Conservation (phyloP, 2,888 invertebrate genomes). For the Tenthredo livida region DNA sequence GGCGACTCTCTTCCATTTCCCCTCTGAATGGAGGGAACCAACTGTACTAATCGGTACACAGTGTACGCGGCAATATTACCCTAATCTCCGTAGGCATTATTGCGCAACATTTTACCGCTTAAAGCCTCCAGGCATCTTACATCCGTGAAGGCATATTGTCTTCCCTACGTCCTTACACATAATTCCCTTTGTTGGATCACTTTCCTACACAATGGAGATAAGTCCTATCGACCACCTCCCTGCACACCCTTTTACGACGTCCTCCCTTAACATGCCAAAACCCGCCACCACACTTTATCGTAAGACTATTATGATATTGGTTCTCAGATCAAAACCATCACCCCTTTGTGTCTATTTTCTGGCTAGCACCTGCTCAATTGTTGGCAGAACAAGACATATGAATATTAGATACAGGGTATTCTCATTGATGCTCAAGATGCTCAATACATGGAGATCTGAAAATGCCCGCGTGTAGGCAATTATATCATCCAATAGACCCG, state of each 20-base stretch:
- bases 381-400: not conserved
- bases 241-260: not conserved
- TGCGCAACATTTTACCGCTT: slow-evolving; percentile 52
- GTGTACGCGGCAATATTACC: slow-evolving; percentile 54
- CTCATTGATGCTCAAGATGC: not conserved
- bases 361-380: not conserved
- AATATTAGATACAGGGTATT: not conserved
- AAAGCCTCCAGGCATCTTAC: slow-evolving; percentile 49
- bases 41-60: slow-evolving; percentile 53
- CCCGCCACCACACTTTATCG: slow-evolving; percentile 19
- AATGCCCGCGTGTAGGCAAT: not conserved
- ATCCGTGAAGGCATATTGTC: slow-evolving; percentile 51
- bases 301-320: slow-evolving; percentile 41
- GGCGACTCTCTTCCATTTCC: not conserved
- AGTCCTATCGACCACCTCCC: slow-evolving; percentile 50
- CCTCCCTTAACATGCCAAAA: slow-evolving; percentile 20
- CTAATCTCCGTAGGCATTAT: slow-evolving; percentile 53
- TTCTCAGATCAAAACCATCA: slow-evolving; percentile 12
- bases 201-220: slow-evolving; percentile 53
- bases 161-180: slow-evolving; percentile 51
- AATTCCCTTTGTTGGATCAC: slow-evolving; percentile 54
- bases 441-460: not conserved
- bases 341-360: not conserved
- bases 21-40: slow-evolving; percentile 34
- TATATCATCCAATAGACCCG: not conserved